Evolutionary conservation across 30 jellyfish, hydroid and myxozoan species (phyloP), one percentile per base, ranked within the genome.

Genomic region (Morbakka virulenta): DNA sequence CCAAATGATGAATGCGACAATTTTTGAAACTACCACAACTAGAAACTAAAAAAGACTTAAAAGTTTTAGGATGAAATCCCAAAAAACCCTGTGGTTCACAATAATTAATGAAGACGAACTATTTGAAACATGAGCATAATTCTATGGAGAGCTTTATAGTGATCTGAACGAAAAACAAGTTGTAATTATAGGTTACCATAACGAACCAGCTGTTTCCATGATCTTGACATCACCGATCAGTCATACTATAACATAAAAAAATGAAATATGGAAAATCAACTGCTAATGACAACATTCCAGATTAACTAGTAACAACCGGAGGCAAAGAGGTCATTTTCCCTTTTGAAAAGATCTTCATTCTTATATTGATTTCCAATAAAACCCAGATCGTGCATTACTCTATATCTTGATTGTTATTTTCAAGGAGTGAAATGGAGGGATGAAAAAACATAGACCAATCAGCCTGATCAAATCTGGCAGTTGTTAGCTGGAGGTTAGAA

Each of bases 151-250:
- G 25, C 69, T 53, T 53, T 53, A 53, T 53, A 53, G 24, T 61
- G 72, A 61, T 61, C 72, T 61, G 52, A 61, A 35, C 28, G 72
- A 6, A 61, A 35, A 61, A 61, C 72, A 32, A 61, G 72, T 22
- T 11, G 72, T 61, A 61, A 61, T 61, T 32, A 61, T 61, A 61
- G 72, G 28, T 61, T 61, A 35, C 72, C 72, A 61, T 4, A 23
- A 61, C 4, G 72, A 61, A 61, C 72, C 47, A 61, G 72, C 72
- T 61, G 28, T 61, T 61, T 35, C 72, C 72, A 53, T 53, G 69
- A 53, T 47, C 61, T 47, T 47, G 61, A 47, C 12, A 47, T 53
- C 69, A 53, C 32, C 12, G 23, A 53, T 53, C 69, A 53, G 69
- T 53, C 69, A 53, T 53, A 53, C 21, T 20, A 53, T 53, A 28